Base-by-base conservation (phyloP, 2,797 vertebrate species). In the Scleropages formosus region DNA sequence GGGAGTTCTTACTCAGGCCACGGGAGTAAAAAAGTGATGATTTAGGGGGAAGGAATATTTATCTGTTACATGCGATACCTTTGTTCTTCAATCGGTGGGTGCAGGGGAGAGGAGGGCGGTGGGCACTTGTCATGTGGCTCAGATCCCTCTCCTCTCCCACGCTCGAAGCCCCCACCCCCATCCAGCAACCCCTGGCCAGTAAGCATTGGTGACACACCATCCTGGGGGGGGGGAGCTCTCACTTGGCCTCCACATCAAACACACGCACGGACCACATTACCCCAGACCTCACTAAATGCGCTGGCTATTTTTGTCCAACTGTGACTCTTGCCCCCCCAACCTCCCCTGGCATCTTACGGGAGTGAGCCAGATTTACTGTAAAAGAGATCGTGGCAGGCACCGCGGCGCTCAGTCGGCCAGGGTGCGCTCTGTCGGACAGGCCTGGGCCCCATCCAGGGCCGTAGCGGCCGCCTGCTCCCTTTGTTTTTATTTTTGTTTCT, bases 221-320 rank as follows among this genome's bases (percentile, higher is more conserved):
- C 66, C 60, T 10, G 75, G 58, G 77, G 65, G 56, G 56, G 61
- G n/a, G 1, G 16, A 65, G 46, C 59, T 68, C n/a, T 53, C 58
- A 74, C n/a, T 66, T 2, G 24, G 73, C 53, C 56, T 65, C 82
- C 79, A 82, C 83, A 82, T 82, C 85, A 85, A 75, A 81, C 73
- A 61, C 75, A 82, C 16, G 83, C 82, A 88, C 85, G 86, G 84
- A 87, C 86, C 83, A 83, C 83, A 91, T 90, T 91, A 92, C 74
- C 78, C 80, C 74, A 77, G 66, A 77, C 83, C 77, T 81, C 66
- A 77, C 82, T 85, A 82, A 82, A 83, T 78, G 80, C 72, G 63
- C 73, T 44, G 65, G 77, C 79, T 88, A 90, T 89, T 88, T 88
- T 84, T 87, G 87, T 73, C 67, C 73, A 73, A 76, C 84, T 86